Percentiles rank a stretch among this genome's conserved stretches.
Evolutionary conservation across 2,888 invertebrate species (phyloP).

Genomic region (Ferdinandea cuprea): DNA sequence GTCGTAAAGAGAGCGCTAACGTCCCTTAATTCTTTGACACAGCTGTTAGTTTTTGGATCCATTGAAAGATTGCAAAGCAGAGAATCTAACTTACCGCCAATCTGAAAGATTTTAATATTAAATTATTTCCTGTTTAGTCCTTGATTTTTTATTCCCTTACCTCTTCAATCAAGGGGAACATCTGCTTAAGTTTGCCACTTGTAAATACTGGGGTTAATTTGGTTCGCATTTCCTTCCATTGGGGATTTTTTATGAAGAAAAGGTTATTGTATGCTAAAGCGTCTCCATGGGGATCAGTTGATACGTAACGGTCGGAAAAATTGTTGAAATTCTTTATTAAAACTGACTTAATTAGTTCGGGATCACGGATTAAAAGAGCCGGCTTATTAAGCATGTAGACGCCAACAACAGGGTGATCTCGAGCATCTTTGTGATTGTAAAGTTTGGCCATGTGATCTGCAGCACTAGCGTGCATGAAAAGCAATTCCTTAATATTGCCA

Average conservation of each 20-base stretch:
- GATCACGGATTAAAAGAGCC: conserved; percentile 81
- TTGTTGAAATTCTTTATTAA: conserved; percentile 83
- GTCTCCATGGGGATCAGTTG: conserved; percentile 79
- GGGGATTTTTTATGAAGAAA: conserved; percentile 82
- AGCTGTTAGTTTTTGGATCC: neutral
- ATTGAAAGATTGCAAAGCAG: conserved; percentile 29
- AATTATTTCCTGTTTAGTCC: too few relatives aligned
- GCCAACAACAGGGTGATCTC: conserved; percentile 78
- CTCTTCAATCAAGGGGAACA: conserved; percentile 79
- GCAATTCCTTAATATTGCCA: conserved; percentile 82
- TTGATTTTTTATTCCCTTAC: conserved; percentile 58
- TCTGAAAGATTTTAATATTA: too few relatives aligned
- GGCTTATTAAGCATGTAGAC: conserved; percentile 82
- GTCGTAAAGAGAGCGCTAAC: conserved; percentile 75
- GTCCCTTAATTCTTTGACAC: conserved; percentile 74
- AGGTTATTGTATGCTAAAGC: conserved; percentile 81
- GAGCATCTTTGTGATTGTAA: conserved; percentile 12
- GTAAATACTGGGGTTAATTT: conserved; percentile 83
- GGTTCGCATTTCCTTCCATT: conserved; percentile 82
- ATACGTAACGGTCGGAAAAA: conserved; percentile 80
- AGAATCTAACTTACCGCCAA: conserved; percentile 76
- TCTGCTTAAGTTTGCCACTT: conserved; percentile 80
- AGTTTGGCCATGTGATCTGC: conserved; percentile 47
- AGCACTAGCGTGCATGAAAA: conserved; percentile 78
- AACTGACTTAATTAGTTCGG: conserved; percentile 82